These are phyloP conservation scores for Phasia obesa DNA, from an alignment of 2,888 invertebrate species.

Conservation along the genomic window DNA sequence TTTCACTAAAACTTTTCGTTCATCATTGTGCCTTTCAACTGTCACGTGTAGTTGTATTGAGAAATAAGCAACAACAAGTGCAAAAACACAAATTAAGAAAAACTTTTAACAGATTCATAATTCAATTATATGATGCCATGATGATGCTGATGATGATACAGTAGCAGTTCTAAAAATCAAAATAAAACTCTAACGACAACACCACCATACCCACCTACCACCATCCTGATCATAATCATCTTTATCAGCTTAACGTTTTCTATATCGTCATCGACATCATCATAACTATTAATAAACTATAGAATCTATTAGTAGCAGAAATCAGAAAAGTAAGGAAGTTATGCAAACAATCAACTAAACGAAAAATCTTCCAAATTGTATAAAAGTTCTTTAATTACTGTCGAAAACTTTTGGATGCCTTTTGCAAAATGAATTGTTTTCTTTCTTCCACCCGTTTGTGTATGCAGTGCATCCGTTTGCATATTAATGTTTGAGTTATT, in stretches of 20 bases:
- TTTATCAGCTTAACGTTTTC: neutral
- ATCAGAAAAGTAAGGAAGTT: constrained; percentile 33
- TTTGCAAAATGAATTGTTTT: constrained; percentile 35
- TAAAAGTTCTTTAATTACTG: constrained; percentile 67
- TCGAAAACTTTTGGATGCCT: constrained; percentile 61
- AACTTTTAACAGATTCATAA: constrained; percentile 64
- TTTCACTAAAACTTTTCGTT: no score
- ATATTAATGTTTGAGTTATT: neutral
- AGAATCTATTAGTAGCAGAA: constrained; percentile 32
- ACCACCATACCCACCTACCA: constrained; percentile 1
- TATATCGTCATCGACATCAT: constrained; percentile 5
- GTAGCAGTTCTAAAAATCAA: constrained; percentile 1
- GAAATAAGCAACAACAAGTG: constrained; percentile 19
- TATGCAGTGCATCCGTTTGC: neutral
- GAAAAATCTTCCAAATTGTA: constrained; percentile 61
- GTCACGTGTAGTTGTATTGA: neutral
- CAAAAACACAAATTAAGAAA: constrained; percentile 53
- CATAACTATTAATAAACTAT: constrained; percentile 45
- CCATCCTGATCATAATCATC: neutral
- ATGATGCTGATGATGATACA: constrained; percentile 32
- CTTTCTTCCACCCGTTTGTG: neutral
- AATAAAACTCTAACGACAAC: constrained; percentile 5
- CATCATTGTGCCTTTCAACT: no score
- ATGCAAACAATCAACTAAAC: constrained; percentile 50
- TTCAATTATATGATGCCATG: constrained; percentile 62